A percentile compares a stretch with the other conserved stretches of the same genome.
Conservation (phyloP, 2,113 vertebrate species). For the Lepus europaeus region DNA sequence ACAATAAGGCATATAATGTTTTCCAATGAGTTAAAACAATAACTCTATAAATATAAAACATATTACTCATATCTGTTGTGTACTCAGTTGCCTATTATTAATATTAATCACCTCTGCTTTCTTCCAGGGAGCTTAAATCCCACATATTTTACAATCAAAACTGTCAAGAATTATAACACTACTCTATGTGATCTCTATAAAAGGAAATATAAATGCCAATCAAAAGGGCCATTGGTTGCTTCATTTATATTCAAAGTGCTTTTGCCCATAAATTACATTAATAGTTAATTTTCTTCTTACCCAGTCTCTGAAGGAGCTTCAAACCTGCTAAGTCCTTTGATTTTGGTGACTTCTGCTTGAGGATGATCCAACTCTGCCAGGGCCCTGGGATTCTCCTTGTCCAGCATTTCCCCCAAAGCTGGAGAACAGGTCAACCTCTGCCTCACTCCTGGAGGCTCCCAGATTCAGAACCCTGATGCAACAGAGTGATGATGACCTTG, state of each 20-base stretch:
- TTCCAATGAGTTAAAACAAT: slow-evolving; percentile 72
- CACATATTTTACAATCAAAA: slow-evolving; percentile 78
- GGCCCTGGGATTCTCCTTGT: background rate
- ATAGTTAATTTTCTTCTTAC: slow-evolving; percentile 68
- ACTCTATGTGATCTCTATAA: slow-evolving; percentile 74
- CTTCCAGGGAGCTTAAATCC: slow-evolving; percentile 67
- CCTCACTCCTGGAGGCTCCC: background rate
- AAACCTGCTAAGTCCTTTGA: slow-evolving; percentile 47
- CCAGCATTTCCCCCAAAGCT: background rate
- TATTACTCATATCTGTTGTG: slow-evolving; percentile 71
- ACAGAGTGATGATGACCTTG: background rate
- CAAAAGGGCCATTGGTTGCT: slow-evolving; percentile 68
- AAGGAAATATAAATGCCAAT: slow-evolving; percentile 79
- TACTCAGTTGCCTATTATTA: slow-evolving; percentile 73
- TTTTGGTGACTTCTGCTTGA: background rate
- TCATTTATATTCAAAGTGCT: slow-evolving; percentile 78
- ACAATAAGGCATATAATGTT: slow-evolving; percentile 66
- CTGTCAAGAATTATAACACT: slow-evolving; percentile 76
- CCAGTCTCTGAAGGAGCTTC: slow-evolving; percentile 29
- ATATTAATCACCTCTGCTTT: slow-evolving; percentile 80
- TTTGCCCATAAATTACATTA: slow-evolving; percentile 71
- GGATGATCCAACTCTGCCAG: background rate
- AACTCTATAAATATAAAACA: slow-evolving; percentile 74
- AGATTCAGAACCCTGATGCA: background rate
- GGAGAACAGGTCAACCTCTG: background rate